Evolutionary conservation across 1,140 invertebrate genomes (phyloP).

Genomic region (Drosophila subpulchrella): DNA sequence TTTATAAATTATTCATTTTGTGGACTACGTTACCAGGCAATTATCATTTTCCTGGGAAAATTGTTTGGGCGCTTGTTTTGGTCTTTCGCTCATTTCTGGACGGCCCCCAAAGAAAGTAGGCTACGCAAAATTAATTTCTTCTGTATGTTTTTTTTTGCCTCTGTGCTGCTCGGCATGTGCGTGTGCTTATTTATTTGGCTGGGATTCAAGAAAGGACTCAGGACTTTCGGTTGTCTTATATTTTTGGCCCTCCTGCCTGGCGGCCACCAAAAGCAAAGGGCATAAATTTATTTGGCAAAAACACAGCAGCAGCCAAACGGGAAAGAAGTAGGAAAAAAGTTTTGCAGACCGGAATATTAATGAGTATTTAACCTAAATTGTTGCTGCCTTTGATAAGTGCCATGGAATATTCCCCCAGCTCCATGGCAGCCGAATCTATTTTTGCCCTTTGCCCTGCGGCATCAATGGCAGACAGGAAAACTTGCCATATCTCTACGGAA

Average conservation of each 20-base stretch:
- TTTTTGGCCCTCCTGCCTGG: slow-evolving; percentile 57
- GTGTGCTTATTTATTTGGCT: slow-evolving; percentile 58
- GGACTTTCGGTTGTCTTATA: slow-evolving; percentile 38
- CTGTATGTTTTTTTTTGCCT: slow-evolving; percentile 16
- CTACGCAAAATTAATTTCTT: slow-evolving; percentile 62
- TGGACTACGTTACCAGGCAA: slow-evolving; percentile 67
- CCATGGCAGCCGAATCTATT: slow-evolving; percentile 14
- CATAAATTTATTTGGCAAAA: slow-evolving; percentile 83
- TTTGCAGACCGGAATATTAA: slow-evolving; percentile 83
- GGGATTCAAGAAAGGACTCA: slow-evolving; percentile 30
- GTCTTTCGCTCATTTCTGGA: slow-evolving; percentile 24
- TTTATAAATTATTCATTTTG: slow-evolving; percentile 81
- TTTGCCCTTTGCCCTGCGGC: slow-evolving; percentile 20
- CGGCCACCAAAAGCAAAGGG: slow-evolving; percentile 61
- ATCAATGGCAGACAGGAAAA: slow-evolving; percentile 51
- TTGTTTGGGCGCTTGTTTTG: slow-evolving; percentile 23
- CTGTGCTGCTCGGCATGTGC: slow-evolving; percentile 42
- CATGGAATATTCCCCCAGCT: slow-evolving; percentile 74
- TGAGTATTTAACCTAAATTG: slow-evolving; percentile 83
- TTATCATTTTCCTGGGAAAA: slow-evolving; percentile 72
- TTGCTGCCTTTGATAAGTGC: slow-evolving; percentile 83
- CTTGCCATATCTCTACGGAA: slow-evolving; percentile 39
- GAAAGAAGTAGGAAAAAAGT: slow-evolving; percentile 43
- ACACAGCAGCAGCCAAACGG: slow-evolving; percentile 9
- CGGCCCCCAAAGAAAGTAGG: slow-evolving; percentile 55